Evolutionary conservation across 2,113 vertebrate species (phyloP).

Genomic region (Scytalopus superciliaris): DNA sequence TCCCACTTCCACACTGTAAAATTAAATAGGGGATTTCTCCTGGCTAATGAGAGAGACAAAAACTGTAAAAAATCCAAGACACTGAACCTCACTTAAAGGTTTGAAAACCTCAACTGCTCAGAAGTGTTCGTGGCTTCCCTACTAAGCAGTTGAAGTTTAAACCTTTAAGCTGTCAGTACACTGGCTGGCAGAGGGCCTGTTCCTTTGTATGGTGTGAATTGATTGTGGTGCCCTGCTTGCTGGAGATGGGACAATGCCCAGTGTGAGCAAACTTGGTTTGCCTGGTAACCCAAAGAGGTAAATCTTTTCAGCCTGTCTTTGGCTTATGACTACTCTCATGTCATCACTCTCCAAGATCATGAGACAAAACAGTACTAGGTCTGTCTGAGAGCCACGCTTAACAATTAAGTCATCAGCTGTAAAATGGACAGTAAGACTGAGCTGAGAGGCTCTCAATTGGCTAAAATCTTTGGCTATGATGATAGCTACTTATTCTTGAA

Average conservation of each 20-base stretch:
- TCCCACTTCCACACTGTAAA: not conserved
- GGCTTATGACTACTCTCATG: not conserved
- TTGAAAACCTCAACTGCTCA: not conserved
- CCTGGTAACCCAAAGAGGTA: not conserved
- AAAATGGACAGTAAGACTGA: not conserved
- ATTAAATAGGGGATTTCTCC: not conserved
- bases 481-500: not conserved
- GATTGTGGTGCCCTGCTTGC: not conserved
- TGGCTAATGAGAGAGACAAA: not conserved
- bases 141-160: not conserved
- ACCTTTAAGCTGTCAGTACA: not conserved
- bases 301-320: not conserved
- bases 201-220: not conserved
- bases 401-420: not conserved
- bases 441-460: not conserved
- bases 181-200: not conserved
- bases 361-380: not conserved
- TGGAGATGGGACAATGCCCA: rapidly evolving
- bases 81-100: not conserved
- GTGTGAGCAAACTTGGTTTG: not conserved
- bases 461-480: not conserved
- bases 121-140: not conserved
- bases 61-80: not conserved
- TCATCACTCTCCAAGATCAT: not conserved
- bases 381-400: not conserved